A percentile compares a stretch with the other conserved stretches of the same genome.
Evolutionary conservation across 2,113 vertebrate genomes (phyloP).

Genomic region (Aegypius monachus): DNA sequence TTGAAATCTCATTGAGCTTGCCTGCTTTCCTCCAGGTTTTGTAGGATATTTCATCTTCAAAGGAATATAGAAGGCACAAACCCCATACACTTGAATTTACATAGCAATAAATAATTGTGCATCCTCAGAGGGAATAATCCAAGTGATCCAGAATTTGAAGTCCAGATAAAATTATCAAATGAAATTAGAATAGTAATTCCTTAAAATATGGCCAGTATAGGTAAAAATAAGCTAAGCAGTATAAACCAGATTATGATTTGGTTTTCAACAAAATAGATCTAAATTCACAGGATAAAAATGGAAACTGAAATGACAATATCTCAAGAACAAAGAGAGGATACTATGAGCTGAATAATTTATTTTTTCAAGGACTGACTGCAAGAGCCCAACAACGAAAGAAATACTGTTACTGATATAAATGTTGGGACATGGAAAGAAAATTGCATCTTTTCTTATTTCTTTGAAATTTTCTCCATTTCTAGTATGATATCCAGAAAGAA

Average conservation of each 20-base stretch:
- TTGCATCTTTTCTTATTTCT: neutral
- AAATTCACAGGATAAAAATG: neutral
- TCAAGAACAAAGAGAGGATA: neutral
- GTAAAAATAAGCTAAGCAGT: neutral
- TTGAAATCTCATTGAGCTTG: neutral
- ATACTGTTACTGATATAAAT: neutral
- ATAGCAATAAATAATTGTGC: neutral
- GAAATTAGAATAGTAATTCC: neutral
- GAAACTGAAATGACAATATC: neutral
- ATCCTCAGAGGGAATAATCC: neutral
- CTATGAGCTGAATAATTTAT: neutral
- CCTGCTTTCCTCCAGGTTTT: neutral
- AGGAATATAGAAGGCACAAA: neutral
- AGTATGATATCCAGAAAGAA: neutral
- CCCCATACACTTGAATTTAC: neutral
- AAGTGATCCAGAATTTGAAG: neutral
- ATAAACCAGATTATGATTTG: neutral
- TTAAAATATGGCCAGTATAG: neutral
- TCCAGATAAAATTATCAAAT: neutral
- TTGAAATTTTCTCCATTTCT: neutral
- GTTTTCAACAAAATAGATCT: neutral
- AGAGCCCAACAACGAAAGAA: neutral
- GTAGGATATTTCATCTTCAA: neutral
- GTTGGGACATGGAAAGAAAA: neutral
- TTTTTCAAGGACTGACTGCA: neutral